Evolutionary conservation across 2,797 vertebrate genomes (phyloP).

Genomic region (Labeo calbasu): DNA sequence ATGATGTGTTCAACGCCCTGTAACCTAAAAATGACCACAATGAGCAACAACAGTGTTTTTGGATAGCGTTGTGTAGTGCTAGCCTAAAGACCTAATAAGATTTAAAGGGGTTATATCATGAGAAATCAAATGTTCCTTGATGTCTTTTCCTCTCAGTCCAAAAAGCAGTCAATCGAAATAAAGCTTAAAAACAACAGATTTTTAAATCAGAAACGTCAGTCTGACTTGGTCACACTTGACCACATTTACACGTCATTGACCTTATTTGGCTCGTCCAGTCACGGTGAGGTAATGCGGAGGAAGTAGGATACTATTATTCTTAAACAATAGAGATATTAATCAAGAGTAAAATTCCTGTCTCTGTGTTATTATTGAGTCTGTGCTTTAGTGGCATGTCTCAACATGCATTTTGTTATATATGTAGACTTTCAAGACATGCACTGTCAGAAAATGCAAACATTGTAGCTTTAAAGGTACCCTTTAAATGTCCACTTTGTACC

Average conservation of each 20-base stretch:
- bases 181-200: not conserved
- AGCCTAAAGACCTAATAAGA: slow-evolving; percentile 1
- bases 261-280: not conserved
- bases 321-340: not conserved
- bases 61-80: not conserved
- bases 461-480: not conserved
- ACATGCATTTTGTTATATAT: not conserved
- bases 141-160: not conserved
- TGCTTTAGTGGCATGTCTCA: not conserved
- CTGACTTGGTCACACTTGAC: not conserved
- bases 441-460: not conserved
- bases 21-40: slow-evolving; percentile 24
- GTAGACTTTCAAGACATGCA: not conserved
- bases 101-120: slow-evolving; percentile 10
- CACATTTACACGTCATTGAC: not conserved
- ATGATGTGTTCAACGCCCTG: not conserved
- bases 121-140: slow-evolving; percentile 13
- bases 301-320: slow-evolving; percentile 1
- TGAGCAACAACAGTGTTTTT: not conserved
- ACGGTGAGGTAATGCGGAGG: not conserved
- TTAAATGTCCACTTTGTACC: not conserved
- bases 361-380: not conserved
- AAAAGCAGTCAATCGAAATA: not conserved
- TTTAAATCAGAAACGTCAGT: not conserved
- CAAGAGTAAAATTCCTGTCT: not conserved